Percentiles rank a stretch among this genome's conserved stretches.
Evolutionary conservation across 2,113 vertebrate species (phyloP).

Genomic region (Lophura nycthemera): DNA sequence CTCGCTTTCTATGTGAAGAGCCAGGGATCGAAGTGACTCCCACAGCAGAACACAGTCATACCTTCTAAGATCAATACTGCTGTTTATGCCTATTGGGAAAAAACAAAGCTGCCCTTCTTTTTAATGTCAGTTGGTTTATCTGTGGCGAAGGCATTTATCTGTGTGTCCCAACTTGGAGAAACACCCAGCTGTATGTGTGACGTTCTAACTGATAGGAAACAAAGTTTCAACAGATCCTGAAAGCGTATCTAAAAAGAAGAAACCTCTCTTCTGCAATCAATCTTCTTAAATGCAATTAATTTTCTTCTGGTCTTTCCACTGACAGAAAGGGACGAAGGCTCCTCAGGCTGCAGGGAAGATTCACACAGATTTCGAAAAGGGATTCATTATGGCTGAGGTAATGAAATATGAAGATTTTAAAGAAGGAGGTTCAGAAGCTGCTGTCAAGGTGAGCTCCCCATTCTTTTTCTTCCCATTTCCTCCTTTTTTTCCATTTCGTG

Average conservation of each 20-base stretch:
- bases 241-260: slow-evolving; percentile 78
- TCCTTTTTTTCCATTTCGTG: slow-evolving; percentile 65
- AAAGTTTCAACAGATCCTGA: slow-evolving; percentile 74
- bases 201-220: slow-evolving; percentile 56
- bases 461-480: neutral
- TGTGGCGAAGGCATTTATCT: slow-evolving; percentile 66
- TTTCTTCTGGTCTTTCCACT: slow-evolving; percentile 80
- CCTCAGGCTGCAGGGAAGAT: slow-evolving; percentile 96
- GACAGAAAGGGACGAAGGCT: slow-evolving; percentile 94
- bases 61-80: slow-evolving; percentile 90
- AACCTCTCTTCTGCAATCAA: slow-evolving; percentile 79
- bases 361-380: slow-evolving; percentile 91
- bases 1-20: slow-evolving; percentile 68
- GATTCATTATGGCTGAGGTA: slow-evolving; percentile 98
- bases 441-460: slow-evolving; percentile 90
- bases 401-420: slow-evolving; percentile 98
- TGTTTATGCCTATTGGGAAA: slow-evolving; percentile 76
- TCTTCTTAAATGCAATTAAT: slow-evolving; percentile 89
- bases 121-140: slow-evolving; percentile 82
- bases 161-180: slow-evolving; percentile 74
- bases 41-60: slow-evolving; percentile 81
- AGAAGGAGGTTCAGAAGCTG: slow-evolving; percentile 90
- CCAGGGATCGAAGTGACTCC: slow-evolving; percentile 81
- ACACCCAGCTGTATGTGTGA: slow-evolving; percentile 44
- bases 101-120: slow-evolving; percentile 74